A percentile compares a stretch with the other conserved stretches of the same genome.
These are phyloP conservation scores for Thamnophis elegans DNA, from an alignment of 2,797 vertebrate genomes.

Conservation along the genomic window DNA sequence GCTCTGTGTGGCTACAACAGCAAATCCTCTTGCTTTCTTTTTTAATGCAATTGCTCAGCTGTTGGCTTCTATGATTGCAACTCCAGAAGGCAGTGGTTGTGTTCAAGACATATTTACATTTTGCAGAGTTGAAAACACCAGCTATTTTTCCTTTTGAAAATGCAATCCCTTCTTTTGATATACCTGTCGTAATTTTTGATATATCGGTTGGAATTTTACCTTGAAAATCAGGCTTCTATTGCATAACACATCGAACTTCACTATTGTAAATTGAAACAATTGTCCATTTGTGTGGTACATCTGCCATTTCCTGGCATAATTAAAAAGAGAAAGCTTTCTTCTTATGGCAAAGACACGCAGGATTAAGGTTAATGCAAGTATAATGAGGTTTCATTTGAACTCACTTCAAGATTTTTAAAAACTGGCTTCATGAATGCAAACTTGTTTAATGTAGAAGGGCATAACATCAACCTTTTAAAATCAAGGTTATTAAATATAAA, in stretches of 20 bases:
- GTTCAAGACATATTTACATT: not conserved
- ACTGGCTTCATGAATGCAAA: not conserved
- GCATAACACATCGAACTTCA: not conserved
- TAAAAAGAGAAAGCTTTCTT: not conserved
- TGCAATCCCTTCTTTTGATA: not conserved
- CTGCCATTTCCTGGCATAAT: not conserved
- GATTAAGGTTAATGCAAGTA: not conserved
- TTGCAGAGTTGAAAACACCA: not conserved
- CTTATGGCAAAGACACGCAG: not conserved
- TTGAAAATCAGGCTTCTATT: not conserved
- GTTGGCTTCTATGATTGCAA: not conserved
- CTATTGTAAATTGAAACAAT: not conserved
- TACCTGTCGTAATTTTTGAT: not conserved
- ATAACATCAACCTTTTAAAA: not conserved
- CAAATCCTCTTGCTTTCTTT: not conserved
- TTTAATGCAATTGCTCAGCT: not conserved
- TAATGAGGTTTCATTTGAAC: not conserved
- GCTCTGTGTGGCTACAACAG: not conserved
- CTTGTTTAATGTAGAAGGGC: not conserved
- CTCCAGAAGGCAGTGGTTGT: not conserved
- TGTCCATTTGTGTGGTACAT: not conserved
- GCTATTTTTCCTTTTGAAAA: not conserved
- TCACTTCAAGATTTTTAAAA: not conserved
- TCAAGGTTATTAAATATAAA: not conserved
- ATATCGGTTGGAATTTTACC: not conserved